phyloP scores from a whole-genome alignment of 1,140 invertebrate genomes.

The Brachystomella parvula region DNA sequence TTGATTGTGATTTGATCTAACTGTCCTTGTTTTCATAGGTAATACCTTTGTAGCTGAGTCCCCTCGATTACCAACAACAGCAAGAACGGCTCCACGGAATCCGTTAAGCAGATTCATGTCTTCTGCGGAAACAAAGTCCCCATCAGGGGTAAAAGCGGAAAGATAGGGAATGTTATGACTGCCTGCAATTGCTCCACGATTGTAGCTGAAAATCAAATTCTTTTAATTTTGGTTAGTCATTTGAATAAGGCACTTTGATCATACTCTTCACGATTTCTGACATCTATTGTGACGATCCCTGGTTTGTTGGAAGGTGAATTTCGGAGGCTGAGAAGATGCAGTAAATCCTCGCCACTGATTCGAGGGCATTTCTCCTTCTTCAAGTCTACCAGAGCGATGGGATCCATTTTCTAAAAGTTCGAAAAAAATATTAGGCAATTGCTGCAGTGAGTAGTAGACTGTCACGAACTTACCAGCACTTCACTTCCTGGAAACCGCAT shows the following conservation, averaged over 20 bases:
- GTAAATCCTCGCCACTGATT: conserved; percentile 75
- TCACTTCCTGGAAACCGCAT: not conserved
- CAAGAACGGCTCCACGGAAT: conserved; percentile 58
- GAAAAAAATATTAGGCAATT: not conserved
- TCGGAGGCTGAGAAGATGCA: conserved; percentile 55
- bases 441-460: not conserved
- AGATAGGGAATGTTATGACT: conserved; percentile 81
- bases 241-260: conserved; percentile 5
- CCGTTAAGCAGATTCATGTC: conserved; percentile 53
- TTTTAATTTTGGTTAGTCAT: conserved; percentile 6
- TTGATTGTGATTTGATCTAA: conserved; percentile 28
- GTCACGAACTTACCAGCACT: not conserved
- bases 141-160: conserved; percentile 55
- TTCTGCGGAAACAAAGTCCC: conserved; percentile 52
- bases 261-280: conserved; percentile 62
- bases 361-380: conserved; percentile 66
- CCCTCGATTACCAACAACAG: conserved; percentile 67
- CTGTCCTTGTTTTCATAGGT: no score
- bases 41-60: conserved; percentile 66
- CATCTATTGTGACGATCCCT: conserved; percentile 67
- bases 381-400: conserved; percentile 57
- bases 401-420: conserved; percentile 58
- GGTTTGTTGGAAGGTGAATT: conserved; percentile 49
- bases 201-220: conserved; percentile 51
- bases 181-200: conserved; percentile 61